Base-by-base conservation (phyloP, 2,888 invertebrate species). In the Anoplius nigerrimus region DNA sequence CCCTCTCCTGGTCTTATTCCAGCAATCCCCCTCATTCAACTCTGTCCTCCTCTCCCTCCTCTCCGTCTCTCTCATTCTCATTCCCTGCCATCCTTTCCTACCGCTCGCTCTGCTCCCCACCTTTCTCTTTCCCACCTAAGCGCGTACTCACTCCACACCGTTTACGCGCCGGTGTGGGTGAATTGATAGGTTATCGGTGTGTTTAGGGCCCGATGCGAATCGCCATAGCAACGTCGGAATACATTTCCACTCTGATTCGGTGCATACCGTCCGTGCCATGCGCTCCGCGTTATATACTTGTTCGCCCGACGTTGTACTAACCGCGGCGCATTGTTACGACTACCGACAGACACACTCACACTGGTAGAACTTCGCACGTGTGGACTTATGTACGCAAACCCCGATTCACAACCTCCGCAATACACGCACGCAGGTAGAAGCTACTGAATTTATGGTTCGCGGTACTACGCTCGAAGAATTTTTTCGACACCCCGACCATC, bases 221-320 rank as follows among this genome's bases (percentile, higher is more conserved):
- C 76, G 72, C 82, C 84, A 86, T 87, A 81, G 86, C 82, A 86
- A 87, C 85, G 79, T 78, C 74, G 68, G 79, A 84, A 85, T 82
- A 80, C 82, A 85, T 84, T 84, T 83, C 81, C 81, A 75, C 73
- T 64, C 63, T 71, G 79, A 78, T 79, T 81, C 74, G 69, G 69
- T 68, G 64, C 69, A 65, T 67, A 67, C 62, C 64, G 67, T 66
- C 67, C 68, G 20, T 68, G 72, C 54, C 69, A 42, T 53, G 72
- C 62, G 66, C 53, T 21, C 53, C 15, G 5, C 53, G 20, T 24
- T 15, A 46, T 24, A 21, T 45, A 24, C 22, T 24, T 8, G 52
- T 65, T 43, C 34, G 51, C 21, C 22, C 27, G 55, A 21, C 54
- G 55, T 61, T 62, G 63, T 66, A n/a, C 61, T 55, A 72, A 66